phyloP scores from a whole-genome alignment of 2,113 vertebrate genomes.

The Trogon melanurus region DNA sequence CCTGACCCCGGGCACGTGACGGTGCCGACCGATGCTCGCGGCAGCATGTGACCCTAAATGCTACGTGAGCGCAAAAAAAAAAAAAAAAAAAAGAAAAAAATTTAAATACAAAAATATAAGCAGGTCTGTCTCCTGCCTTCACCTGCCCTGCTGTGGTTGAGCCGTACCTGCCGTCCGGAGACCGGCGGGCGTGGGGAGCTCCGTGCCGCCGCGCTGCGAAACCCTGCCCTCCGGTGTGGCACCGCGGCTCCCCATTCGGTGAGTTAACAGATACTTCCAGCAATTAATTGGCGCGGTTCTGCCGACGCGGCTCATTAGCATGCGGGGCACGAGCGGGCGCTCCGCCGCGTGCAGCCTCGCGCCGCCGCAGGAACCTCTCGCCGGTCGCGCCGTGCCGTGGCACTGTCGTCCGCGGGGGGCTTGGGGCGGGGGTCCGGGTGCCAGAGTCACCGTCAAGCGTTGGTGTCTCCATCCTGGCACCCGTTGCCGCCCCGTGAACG shows the following conservation, averaged over 20 bases:
- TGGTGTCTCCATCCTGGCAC: neutral
- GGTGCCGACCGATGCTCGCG: conserved; percentile 38
- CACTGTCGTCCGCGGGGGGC: neutral
- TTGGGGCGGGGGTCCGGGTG: neutral
- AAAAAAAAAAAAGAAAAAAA: neutral
- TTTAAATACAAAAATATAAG: conserved; percentile 9
- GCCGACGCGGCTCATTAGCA: conserved; percentile 24
- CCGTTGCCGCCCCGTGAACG: too few relatives aligned
- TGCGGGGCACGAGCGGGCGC: neutral
- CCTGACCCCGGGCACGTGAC: conserved; percentile 69
- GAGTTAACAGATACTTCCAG: conserved; percentile 56
- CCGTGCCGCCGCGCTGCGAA: neutral
- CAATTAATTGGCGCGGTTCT: conserved; percentile 21
- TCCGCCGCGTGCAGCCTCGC: neutral
- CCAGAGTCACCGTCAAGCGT: rapidly evolving
- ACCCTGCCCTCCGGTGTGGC: conserved; percentile 27
- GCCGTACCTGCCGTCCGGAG: neutral
- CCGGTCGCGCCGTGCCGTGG: neutral
- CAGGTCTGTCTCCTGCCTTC: conserved; percentile 49
- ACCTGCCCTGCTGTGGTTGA: conserved; percentile 36
- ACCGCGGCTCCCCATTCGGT: conserved; percentile 54
- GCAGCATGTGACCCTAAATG: conserved; percentile 71
- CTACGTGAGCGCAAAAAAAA: conserved; percentile 47
- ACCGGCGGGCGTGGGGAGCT: neutral
- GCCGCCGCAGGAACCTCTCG: neutral